Percentiles rank a stretch among this genome's conserved stretches.
These are phyloP conservation scores for Ceramica pisi DNA, from an alignment of 2,888 invertebrate species.

Conservation along the genomic window DNA sequence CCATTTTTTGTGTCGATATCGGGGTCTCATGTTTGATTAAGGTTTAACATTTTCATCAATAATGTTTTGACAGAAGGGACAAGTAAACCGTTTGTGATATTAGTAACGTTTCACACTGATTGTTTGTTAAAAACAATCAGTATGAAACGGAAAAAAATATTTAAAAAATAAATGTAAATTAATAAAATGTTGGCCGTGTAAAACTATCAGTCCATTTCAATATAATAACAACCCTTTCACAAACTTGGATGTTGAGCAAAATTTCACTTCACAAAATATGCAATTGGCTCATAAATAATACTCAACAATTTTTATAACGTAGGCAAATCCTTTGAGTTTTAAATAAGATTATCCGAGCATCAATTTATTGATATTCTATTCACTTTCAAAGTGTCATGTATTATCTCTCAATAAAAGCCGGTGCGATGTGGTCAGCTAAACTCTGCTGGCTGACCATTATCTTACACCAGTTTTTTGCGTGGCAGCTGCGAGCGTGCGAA, in stretches of 20 bases:
- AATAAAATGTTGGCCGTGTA: background rate
- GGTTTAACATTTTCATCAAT: slow-evolving; percentile 52
- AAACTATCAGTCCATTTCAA: background rate
- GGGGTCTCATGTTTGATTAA: slow-evolving; percentile 42
- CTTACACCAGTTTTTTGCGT: slow-evolving; percentile 56
- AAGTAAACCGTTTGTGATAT: background rate
- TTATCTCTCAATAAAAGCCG: slow-evolving; percentile 12
- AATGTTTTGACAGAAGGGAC: slow-evolving; percentile 26
- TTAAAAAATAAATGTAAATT: background rate
- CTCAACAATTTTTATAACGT: background rate
- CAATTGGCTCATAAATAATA: slow-evolving; percentile 17
- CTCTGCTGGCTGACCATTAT: slow-evolving; percentile 34
- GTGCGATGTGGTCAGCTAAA: background rate
- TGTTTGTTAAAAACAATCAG: background rate
- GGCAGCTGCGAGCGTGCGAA: slow-evolving; percentile 49
- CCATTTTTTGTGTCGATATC: slow-evolving; percentile 16
- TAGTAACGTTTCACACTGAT: background rate
- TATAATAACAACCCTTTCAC: background rate
- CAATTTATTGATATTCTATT: slow-evolving; percentile 19
- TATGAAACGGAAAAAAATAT: too few relatives aligned
- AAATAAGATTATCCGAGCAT: slow-evolving; percentile 21
- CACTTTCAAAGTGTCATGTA: slow-evolving; percentile 1
- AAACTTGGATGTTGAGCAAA: slow-evolving; percentile 16
- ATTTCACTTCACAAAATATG: slow-evolving; percentile 28
- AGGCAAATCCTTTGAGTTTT: slow-evolving; percentile 26